Conservation (phyloP, 2,888 invertebrate species). For the Zhuqinia jingwanae region DNA sequence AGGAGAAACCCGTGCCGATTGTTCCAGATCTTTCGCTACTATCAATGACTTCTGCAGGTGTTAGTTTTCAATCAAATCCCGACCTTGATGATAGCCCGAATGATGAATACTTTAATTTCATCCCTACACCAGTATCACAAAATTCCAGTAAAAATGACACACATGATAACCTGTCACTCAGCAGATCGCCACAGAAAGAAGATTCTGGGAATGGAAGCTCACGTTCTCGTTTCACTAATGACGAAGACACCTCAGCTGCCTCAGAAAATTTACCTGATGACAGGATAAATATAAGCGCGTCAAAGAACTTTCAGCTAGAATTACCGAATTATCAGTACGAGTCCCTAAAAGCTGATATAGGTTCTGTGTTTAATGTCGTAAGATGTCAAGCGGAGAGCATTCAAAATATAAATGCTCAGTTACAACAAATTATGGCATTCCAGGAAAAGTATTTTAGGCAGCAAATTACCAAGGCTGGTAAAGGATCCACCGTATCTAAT, state of each 20-base stretch:
- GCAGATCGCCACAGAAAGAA: neutral
- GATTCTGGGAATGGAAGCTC: conserved; percentile 38
- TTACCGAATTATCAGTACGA: too few relatives aligned
- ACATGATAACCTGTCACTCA: neutral
- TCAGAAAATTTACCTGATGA: conserved; percentile 2
- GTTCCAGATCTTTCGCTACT: conserved; percentile 73
- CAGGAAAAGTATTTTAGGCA: conserved; percentile 65
- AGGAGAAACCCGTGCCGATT: conserved; percentile 56
- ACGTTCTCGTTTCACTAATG: neutral
- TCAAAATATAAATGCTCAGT: conserved; percentile 47
- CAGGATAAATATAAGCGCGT: neutral
- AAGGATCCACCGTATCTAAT: conserved; percentile 40
- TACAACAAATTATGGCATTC: conserved; percentile 63
- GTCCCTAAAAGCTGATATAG: conserved; percentile 22
- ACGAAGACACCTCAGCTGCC: neutral
- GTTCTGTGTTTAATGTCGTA: conserved; percentile 26
- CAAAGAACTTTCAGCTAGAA: too few relatives aligned
- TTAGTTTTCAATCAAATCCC: conserved; percentile 38
- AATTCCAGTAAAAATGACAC: neutral
- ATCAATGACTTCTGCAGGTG: conserved; percentile 52
- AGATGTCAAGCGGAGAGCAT: conserved; percentile 28
- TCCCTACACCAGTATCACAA: conserved; percentile 26
- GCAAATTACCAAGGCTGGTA: conserved; percentile 39
- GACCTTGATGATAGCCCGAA: neutral
- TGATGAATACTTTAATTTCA: conserved; percentile 11